These are phyloP conservation scores for Carduelis carduelis DNA, from an alignment of 2,797 vertebrate species.

Conservation along the genomic window DNA sequence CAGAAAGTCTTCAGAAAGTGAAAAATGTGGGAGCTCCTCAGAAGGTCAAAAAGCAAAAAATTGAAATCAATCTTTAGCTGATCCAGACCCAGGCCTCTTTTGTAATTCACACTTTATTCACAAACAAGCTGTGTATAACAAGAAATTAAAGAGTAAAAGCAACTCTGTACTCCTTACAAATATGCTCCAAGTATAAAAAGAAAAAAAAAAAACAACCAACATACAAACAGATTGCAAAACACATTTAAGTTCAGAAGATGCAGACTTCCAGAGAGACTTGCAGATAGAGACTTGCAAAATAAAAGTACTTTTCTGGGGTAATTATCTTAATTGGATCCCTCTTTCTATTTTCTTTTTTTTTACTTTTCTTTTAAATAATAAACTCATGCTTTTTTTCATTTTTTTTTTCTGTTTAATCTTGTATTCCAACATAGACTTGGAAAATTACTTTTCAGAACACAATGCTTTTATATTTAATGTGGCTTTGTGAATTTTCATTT, in stretches of 20 bases:
- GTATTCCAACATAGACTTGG: neutral
- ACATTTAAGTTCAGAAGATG: slow-evolving; percentile 46
- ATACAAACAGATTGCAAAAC: slow-evolving; percentile 61
- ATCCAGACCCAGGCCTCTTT: neutral
- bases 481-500: neutral
- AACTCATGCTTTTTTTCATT: neutral
- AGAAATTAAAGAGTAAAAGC: slow-evolving; percentile 11
- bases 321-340: slow-evolving; percentile 42
- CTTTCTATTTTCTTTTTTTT: neutral
- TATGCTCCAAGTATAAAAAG: neutral
- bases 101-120: neutral
- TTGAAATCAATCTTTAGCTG: neutral
- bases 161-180: neutral
- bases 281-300: slow-evolving; percentile 22
- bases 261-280: slow-evolving; percentile 13
- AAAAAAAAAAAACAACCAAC: neutral
- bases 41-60: neutral
- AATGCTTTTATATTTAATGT: neutral
- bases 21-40: neutral
- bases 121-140: neutral
- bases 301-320: neutral
- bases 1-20: neutral
- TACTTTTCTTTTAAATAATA: neutral
- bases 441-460: neutral
- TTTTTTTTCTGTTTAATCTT: neutral